phyloP scores from a whole-genome alignment of 1,140 invertebrate species.

The Aphidius gifuensis region DNA sequence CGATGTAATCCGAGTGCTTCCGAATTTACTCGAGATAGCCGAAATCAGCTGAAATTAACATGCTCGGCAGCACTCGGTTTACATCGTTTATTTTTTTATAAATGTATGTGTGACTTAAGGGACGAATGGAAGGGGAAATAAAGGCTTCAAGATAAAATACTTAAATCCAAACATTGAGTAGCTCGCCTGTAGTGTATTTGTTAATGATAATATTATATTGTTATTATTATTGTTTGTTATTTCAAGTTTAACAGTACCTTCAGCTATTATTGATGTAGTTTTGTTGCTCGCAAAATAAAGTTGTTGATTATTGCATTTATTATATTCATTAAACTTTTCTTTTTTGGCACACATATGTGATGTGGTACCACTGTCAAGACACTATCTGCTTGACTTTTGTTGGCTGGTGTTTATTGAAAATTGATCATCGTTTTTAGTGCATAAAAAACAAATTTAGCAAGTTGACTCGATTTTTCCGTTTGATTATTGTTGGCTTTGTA shows the following conservation, averaged over 20 bases:
- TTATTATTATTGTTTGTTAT: slow-evolving; percentile 9
- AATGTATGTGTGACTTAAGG: no score
- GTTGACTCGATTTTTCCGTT: background rate
- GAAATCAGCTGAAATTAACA: no score
- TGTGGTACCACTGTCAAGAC: slow-evolving; percentile 27
- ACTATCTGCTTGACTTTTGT: slow-evolving; percentile 15
- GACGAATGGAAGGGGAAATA: no score
- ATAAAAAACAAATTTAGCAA: background rate
- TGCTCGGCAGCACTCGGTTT: no score
- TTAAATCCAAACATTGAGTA: no score
- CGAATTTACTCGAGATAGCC: no score
- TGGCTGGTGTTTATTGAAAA: background rate
- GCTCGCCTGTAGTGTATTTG: slow-evolving; percentile 25
- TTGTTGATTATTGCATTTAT: background rate
- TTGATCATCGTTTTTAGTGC: background rate
- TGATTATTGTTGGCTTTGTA: background rate
- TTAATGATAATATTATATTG: slow-evolving; percentile 16
- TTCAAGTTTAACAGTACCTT: slow-evolving; percentile 17
- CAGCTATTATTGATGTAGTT: slow-evolving; percentile 13
- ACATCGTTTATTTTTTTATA: no score
- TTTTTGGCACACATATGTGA: slow-evolving; percentile 24
- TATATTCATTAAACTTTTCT: slow-evolving; percentile 12
- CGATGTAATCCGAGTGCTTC: no score
- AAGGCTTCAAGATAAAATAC: no score
- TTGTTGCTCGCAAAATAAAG: slow-evolving; percentile 24